Evolutionary conservation across 2,888 invertebrate genomes (phyloP).

Genomic region (Pristionchus fissidentatus): DNA sequence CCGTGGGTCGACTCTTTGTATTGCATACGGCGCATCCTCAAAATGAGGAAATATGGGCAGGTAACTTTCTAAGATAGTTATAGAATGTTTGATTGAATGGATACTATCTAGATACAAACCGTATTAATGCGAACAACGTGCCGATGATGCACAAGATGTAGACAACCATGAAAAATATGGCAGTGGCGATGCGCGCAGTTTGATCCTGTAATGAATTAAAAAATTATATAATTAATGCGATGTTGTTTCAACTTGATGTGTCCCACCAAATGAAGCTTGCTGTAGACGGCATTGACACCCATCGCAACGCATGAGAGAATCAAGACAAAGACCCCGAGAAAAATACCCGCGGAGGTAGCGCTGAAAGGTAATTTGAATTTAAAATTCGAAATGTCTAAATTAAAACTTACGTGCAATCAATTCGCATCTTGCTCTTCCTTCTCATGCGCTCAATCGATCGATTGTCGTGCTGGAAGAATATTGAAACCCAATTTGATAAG

Average conservation of each 20-base stretch:
- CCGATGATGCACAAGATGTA: constrained; percentile 19
- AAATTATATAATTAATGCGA: neutral
- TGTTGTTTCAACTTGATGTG: neutral
- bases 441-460: constrained; percentile 49
- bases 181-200: neutral
- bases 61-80: neutral
- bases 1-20: constrained; percentile 68
- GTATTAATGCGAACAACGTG: neutral
- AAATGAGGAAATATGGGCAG: neutral
- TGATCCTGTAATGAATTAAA: neutral
- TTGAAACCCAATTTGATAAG: neutral
- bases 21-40: constrained; percentile 70
- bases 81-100: neutral
- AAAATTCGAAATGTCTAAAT: neutral
- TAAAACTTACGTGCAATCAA: constrained; percentile 69
- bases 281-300: constrained; percentile 72
- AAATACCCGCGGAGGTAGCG: constrained; percentile 71
- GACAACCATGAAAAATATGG: constrained; percentile 16
- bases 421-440: constrained; percentile 67
- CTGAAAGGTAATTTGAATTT: constrained; percentile 52
- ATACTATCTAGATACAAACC: neutral
- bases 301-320: constrained; percentile 71
- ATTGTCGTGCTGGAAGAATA: neutral
- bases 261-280: constrained; percentile 54
- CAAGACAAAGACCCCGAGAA: constrained; percentile 71